Base-by-base conservation (phyloP, 1,140 invertebrate species). In the Camponotus pennsylvanicus region DNA sequence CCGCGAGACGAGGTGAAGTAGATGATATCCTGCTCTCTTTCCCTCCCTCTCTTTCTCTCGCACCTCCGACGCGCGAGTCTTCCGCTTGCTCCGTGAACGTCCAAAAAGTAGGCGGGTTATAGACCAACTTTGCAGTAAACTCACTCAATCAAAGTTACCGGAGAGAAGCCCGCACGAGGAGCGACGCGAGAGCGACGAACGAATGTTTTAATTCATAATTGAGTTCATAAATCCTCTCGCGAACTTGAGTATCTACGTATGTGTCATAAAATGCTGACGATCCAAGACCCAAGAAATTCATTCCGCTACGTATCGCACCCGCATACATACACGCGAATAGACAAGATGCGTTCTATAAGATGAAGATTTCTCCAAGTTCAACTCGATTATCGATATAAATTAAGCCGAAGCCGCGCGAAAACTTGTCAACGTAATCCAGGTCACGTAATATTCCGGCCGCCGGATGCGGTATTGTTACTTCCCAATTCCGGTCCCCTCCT, bases 131-230 rank as follows among this genome's bases (percentile, higher is more conserved):
- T 21, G 34, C 15, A 64, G 73, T 64, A 76, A 85, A 85, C 83
- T 85, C 83, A 85, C 73, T 85, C 75, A 79, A 85, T 85, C 73
- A 85, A 85, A 85, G 73, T 85, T 85, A 66, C 45, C 34, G 21
- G 34, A 73, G 40, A 45, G 32, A 83, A 75, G 79, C 42, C 69
- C 37, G 79, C 55, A 57, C 67, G 52, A 82, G 59, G 21, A 82
- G 18, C 66, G 79, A 71, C 52, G 52, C 40, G 11, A 32, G 37
- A 32, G 27, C 76, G 63, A 69, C 77, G 77, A n/a, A 79, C 42
- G 83, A 79, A 79, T 64, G 63, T 85, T 78, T 85, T 85, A 78
- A 77, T 85, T 78, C 34, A 18, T 37, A 71, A 83, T 83, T 83
- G 75, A 83, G 69, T 63, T 73, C 69, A 59, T 61, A 61, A 83